These are phyloP conservation scores for Synchiropus splendidus DNA, from an alignment of 2,113 vertebrate species.

Conservation along the genomic window DNA sequence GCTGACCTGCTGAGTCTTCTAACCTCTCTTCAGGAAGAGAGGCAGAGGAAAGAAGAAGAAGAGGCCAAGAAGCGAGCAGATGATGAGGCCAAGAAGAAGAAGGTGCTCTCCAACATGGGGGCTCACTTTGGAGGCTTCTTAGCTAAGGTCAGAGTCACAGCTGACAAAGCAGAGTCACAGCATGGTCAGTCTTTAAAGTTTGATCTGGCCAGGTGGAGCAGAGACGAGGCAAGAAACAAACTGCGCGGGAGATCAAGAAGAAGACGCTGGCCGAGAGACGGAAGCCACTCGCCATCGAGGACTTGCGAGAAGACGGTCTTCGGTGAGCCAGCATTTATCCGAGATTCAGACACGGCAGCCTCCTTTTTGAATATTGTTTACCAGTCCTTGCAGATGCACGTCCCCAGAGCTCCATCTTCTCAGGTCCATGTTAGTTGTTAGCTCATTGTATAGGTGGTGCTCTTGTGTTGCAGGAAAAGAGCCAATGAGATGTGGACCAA, in stretches of 20 bases:
- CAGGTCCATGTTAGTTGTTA: neutral
- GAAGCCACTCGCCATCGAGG: conserved; percentile 67
- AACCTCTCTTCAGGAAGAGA: conserved; percentile 76
- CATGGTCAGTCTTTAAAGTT: neutral
- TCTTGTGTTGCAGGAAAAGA: conserved; percentile 58
- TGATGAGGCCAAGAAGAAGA: conserved; percentile 96
- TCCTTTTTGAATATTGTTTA: too few relatives aligned
- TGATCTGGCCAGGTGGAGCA: conserved; percentile 61
- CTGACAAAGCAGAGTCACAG: neutral
- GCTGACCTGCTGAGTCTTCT: too few relatives aligned
- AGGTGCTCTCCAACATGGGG: conserved; percentile 94
- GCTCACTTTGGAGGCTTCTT: conserved; percentile 92
- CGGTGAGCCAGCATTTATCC: conserved; percentile 48
- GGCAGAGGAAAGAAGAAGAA: conserved; percentile 88
- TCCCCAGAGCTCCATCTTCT: too few relatives aligned
- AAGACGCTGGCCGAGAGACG: conserved; percentile 76
- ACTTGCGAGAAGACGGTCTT: conserved; percentile 72
- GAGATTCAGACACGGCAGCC: too few relatives aligned
- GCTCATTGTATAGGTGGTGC: neutral
- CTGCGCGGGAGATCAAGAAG: conserved; percentile 77
- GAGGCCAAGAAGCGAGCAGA: conserved; percentile 88
- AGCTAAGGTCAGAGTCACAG: conserved; percentile 73
- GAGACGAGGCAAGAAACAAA: conserved; percentile 77
- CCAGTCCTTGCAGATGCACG: too few relatives aligned
- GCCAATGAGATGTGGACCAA: conserved; percentile 77